phyloP scores from a whole-genome alignment of 2,888 invertebrate genomes.

The Gryllus longicercus region DNA sequence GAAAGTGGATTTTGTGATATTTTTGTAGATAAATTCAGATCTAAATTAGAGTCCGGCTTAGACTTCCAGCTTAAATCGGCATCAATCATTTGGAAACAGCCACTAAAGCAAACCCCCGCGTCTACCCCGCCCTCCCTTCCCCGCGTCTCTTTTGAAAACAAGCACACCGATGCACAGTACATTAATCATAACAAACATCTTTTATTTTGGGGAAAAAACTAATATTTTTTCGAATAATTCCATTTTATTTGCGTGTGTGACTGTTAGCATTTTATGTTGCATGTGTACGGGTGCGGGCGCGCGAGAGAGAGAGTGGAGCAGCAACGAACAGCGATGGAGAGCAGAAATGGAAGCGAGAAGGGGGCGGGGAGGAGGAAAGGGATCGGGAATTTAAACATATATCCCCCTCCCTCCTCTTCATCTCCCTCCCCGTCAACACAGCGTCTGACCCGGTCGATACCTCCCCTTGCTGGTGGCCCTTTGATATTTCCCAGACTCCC shows the following conservation, averaged over 20 bases:
- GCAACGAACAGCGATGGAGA: not conserved
- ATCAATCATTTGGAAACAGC: conserved; percentile 17
- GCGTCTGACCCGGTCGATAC: not conserved
- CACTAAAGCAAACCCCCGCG: not conserved
- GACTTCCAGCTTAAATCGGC: conserved; percentile 11
- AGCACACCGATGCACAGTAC: conserved; percentile 17
- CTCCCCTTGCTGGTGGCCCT: conserved; percentile 6
- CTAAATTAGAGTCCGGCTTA: conserved; percentile 17
- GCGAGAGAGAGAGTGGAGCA: not conserved
- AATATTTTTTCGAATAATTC: conserved; percentile 17
- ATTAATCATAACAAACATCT: conserved; percentile 17
- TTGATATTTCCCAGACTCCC: not conserved
- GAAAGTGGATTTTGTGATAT: conserved; percentile 17
- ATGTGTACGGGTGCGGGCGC: not conserved
- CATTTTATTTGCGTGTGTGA: conserved; percentile 17
- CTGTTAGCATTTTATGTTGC: conserved; percentile 1
- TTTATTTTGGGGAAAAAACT: conserved; percentile 11
- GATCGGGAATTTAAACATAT: conserved; percentile 17
- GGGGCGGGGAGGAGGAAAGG: not conserved
- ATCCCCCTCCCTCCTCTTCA: not conserved
- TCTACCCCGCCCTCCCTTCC: not conserved
- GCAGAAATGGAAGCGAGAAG: not conserved
- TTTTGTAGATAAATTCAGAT: conserved; percentile 17
- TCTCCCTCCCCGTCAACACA: not conserved
- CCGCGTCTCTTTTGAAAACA: conserved; percentile 1